Conservation (phyloP, 2,888 invertebrate species). For the Agonopterix heracliana region DNA sequence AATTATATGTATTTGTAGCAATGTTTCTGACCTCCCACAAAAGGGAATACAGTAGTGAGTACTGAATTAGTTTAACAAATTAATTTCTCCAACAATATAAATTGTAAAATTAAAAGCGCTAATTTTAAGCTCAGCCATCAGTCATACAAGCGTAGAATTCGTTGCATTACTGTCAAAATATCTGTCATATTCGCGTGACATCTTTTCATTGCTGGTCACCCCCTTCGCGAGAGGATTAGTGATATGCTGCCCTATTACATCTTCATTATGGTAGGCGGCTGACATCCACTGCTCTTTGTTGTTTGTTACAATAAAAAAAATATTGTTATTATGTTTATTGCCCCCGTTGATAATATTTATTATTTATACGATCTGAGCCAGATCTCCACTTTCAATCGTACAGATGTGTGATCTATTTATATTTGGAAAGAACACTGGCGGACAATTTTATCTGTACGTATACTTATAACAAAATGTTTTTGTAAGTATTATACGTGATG, state of each 20-base stretch:
- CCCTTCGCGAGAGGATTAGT: constrained; percentile 68
- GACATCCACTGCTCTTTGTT: constrained; percentile 47
- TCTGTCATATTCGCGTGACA: constrained; percentile 73
- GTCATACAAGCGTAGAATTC: constrained; percentile 34
- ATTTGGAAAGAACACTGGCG: constrained; percentile 16
- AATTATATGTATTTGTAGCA: too few species aligned
- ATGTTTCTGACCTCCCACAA: too few species aligned
- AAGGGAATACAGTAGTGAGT: too few species aligned
- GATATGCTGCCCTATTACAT: constrained; percentile 64
- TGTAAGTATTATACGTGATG: too few species aligned
- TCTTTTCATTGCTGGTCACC: constrained; percentile 64
- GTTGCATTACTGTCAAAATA: constrained; percentile 76
- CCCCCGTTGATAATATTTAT: constrained; percentile 62
- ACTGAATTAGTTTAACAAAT: too few species aligned
- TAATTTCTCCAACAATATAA: too few species aligned
- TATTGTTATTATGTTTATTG: constrained; percentile 63
- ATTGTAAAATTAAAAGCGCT: background rate
- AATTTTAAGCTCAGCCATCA: constrained; percentile 25
- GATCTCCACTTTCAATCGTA: constrained; percentile 55
- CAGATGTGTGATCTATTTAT: constrained; percentile 28
- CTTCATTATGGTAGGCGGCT: constrained; percentile 75
- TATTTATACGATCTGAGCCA: constrained; percentile 59
- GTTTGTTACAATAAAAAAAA: constrained; percentile 57
- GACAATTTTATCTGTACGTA: constrained; percentile 12
- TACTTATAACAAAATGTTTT: too few species aligned